A percentile compares a stretch with the other conserved stretches of the same genome.
These are phyloP conservation scores for Sceloporus tristichus DNA, from an alignment of 2,113 vertebrate species.

Conservation along the genomic window DNA sequence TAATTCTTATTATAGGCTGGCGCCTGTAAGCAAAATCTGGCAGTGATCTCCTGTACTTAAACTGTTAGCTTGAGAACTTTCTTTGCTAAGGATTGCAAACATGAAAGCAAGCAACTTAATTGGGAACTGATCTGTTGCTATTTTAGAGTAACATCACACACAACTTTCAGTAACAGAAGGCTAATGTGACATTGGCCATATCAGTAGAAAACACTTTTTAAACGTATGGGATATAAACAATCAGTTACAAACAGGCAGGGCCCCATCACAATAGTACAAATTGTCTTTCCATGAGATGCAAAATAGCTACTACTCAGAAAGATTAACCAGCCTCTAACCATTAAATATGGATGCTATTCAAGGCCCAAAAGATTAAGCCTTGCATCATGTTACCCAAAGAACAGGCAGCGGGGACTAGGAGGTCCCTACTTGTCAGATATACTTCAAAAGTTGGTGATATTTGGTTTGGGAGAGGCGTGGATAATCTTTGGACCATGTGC, in stretches of 20 bases:
- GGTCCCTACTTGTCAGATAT: no score
- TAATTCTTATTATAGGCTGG: constrained; percentile 57
- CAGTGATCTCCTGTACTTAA: constrained; percentile 47
- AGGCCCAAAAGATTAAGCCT: neutral
- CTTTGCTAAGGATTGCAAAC: constrained; percentile 21
- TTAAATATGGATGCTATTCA: neutral
- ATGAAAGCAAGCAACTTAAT: constrained; percentile 45
- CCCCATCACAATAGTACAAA: constrained; percentile 21
- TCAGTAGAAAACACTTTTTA: constrained; percentile 35
- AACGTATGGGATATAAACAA: neutral
- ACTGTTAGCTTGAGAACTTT: constrained; percentile 44
- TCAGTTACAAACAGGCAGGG: constrained; percentile 21
- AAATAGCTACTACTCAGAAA: constrained; percentile 1
- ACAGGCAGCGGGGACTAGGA: no score
- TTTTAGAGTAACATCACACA: constrained; percentile 48
- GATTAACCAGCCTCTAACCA: neutral
- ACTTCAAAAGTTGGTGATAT: no score
- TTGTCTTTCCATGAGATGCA: neutral
- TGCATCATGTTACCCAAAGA: no score
- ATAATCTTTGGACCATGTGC: no score
- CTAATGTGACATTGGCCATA: constrained; percentile 44
- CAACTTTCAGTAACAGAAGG: constrained; percentile 59
- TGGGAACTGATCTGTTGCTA: constrained; percentile 50
- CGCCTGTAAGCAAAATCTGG: constrained; percentile 58
- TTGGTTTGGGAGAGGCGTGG: no score